Conservation (phyloP, 2,888 invertebrate genomes). For the Periphyllus acericola region DNA sequence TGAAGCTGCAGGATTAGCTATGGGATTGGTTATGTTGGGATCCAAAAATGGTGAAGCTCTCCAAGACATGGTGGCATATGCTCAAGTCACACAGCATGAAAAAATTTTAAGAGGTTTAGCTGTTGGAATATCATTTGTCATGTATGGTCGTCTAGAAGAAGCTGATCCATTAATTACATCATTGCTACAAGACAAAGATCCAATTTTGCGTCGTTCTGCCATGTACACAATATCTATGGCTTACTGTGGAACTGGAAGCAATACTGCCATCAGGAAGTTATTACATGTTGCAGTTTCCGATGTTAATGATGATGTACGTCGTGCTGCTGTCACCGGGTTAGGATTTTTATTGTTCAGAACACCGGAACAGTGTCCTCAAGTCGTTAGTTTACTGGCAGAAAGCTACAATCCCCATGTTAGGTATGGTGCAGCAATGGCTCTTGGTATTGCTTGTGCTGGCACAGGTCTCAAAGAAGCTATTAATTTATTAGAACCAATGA, state of each 20-base stretch:
- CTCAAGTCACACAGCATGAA: constrained; percentile 96
- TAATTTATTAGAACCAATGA: constrained; percentile 94
- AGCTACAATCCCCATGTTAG: constrained; percentile 99
- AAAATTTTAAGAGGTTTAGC: constrained; percentile 97
- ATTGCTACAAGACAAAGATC: constrained; percentile 92
- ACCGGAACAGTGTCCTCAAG: constrained; percentile 96
- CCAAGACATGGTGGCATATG: constrained; percentile 94
- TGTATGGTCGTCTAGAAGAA: constrained; percentile 97
- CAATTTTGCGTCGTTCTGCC: constrained; percentile 92
- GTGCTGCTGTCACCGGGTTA: constrained; percentile 97
- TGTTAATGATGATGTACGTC: constrained; percentile 97
- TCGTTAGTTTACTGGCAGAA: constrained; percentile 95
- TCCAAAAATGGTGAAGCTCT: constrained; percentile 90
- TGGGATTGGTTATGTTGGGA: constrained; percentile 99
- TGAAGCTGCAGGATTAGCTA: constrained; percentile 98
- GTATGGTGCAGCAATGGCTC: constrained; percentile 98
- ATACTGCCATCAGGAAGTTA: constrained; percentile 92
- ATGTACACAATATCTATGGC: constrained; percentile 99
- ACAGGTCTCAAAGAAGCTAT: constrained; percentile 97
- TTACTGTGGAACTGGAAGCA: constrained; percentile 97
- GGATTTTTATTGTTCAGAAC: constrained; percentile 96
- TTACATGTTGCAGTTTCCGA: constrained; percentile 98
- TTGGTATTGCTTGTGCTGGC: constrained; percentile 98
- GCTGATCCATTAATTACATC: constrained; percentile 93
- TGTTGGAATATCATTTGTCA: constrained; percentile 94